Evolutionary conservation across 2,888 invertebrate genomes (phyloP), one percentile per base, ranked within the genome.

Genomic region (Frankliniella intonsa): DNA sequence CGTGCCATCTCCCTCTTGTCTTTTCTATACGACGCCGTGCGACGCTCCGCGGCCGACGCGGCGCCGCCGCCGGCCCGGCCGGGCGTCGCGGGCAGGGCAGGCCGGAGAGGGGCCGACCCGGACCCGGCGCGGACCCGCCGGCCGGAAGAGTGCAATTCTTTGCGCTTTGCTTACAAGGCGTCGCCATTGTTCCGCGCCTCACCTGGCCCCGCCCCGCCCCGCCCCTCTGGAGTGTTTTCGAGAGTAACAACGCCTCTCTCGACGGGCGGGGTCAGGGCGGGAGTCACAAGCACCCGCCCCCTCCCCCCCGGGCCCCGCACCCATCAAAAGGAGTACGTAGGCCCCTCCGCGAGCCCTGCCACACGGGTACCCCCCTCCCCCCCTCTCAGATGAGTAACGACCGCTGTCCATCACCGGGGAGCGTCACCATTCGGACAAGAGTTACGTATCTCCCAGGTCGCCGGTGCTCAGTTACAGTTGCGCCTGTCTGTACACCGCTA

Each of bases 141-240:
- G 65, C 69, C 69, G 69, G 69, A 69, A 69, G 69, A 69, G 69
- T 69, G 69, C 69, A 69, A 69, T 69, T 69, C 69, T 69, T 69
- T 55, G 55, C 55, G 55, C 55, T 55, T 12, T 22, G 69, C 65
- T n/a, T 9, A 17, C 19, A 65, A 65, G 65, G 69, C 69, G 69
- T 69, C 22, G 69, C 69, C 69, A 69, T 69, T 69, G 69, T 69
- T 38, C 38, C 38, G 3, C 38, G 5, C 38, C 38, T 38, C 38
- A 38, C 38, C 38, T 5, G 3, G 5, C 38, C 38, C 3, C 38
- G 38, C 38, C 38, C 38, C 38, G 5, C 38, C 38, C 3, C 38
- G 38, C 38, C 38, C 2, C 38, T 38, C 38, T 5, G 38, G 38
- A 38, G 38, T 38, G 38, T 38, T 38, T 38, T 38, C 5, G 38